Percentiles rank a stretch among this genome's conserved stretches.
Evolutionary conservation across 2,797 vertebrate genomes (phyloP).

Genomic region (Oceanodroma leucorhoa): DNA sequence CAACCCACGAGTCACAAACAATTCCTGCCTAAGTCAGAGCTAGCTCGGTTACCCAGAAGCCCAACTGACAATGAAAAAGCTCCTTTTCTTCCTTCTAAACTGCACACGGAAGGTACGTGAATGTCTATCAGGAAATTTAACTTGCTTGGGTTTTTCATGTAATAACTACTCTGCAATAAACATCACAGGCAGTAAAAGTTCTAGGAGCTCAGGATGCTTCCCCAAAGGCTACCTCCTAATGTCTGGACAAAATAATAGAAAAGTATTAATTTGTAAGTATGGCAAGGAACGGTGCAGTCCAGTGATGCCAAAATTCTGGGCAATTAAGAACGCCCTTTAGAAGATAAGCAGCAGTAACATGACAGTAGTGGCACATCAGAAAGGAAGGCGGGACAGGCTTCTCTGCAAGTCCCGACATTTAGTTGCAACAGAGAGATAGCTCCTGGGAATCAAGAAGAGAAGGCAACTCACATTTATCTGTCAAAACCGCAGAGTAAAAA

Average conservation of each 20-base stretch:
- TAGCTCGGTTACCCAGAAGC: not conserved
- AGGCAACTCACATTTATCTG: not conserved
- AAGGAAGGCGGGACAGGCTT: not conserved
- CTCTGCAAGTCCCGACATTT: not conserved
- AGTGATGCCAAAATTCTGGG: not conserved
- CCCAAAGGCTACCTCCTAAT: not conserved
- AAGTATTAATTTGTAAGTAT: rapidly evolving
- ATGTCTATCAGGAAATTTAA: not conserved
- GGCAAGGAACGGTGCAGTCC: not conserved
- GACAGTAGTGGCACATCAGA: not conserved
- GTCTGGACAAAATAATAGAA: not conserved
- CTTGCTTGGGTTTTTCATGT: not conserved
- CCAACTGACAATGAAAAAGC: not conserved
- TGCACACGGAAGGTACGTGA: rapidly evolving
- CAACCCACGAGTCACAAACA: not conserved
- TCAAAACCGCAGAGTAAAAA: not conserved
- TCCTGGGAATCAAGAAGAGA: not conserved
- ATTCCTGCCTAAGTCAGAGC: not conserved
- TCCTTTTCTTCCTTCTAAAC: not conserved
- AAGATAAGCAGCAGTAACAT: not conserved
- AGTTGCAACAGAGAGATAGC: not conserved
- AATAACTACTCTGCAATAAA: not conserved
- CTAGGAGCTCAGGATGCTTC: not conserved
- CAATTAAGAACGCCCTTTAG: not conserved
- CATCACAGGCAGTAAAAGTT: not conserved